Evolutionary conservation across 2,797 vertebrate species (phyloP).

Genomic region (Sebastes reedi): DNA sequence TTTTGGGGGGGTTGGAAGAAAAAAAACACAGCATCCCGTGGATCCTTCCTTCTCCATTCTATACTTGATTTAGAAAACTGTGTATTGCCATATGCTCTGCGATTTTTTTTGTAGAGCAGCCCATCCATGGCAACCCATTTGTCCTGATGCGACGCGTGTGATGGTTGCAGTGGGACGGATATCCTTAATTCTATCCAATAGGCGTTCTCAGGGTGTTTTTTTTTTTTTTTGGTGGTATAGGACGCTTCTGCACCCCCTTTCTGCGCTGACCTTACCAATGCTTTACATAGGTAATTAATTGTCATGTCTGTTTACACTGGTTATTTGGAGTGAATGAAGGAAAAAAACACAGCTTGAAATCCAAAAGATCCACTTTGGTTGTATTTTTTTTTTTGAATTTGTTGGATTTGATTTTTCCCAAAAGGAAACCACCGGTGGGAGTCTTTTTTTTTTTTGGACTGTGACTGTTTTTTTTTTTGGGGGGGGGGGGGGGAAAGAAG

Average conservation of each 20-base stretch:
- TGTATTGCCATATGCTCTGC: slow-evolving; percentile 51
- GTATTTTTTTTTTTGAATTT: not conserved
- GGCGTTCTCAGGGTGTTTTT: slow-evolving; percentile 41
- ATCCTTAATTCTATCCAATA: slow-evolving; percentile 63
- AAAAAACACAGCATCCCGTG: slow-evolving; percentile 10
- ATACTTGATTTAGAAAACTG: slow-evolving; percentile 31
- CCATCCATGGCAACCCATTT: slow-evolving; percentile 56
- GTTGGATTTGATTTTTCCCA: not conserved
- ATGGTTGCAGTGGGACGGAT: slow-evolving; percentile 71
- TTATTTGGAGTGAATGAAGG: not conserved
- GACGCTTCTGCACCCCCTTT: slow-evolving; percentile 38
- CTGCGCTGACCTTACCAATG: slow-evolving; percentile 39
- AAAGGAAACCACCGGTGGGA: slow-evolving; percentile 48
- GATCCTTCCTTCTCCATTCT: slow-evolving; percentile 12
- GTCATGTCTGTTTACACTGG: not conserved
- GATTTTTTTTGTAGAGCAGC: slow-evolving; percentile 43
- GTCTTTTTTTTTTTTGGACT: slow-evolving; percentile 44
- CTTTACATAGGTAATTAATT: slow-evolving; percentile 40
- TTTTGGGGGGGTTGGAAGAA: not conserved
- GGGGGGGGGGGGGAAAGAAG: not conserved
- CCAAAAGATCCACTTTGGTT: slow-evolving; percentile 5
- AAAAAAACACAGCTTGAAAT: not conserved
- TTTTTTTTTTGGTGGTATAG: not conserved
- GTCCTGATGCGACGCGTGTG: slow-evolving; percentile 69
- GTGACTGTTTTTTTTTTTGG: slow-evolving; percentile 21